Conservation (phyloP, 2,888 invertebrate genomes). For the Oegoconia quadripuncta region DNA sequence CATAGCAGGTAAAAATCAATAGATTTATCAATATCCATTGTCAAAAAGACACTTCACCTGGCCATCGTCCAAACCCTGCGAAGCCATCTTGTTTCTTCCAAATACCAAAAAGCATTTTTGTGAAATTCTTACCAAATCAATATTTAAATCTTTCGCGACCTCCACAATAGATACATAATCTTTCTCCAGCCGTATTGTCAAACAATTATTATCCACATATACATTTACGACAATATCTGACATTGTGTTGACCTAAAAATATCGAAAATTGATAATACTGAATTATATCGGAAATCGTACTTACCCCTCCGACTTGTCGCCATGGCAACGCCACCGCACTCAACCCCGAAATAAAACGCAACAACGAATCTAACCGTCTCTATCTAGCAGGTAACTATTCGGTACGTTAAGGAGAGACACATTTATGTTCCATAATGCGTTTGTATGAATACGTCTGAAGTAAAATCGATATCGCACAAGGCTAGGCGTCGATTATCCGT, state of each 20-base stretch:
- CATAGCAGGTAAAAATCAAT: no score
- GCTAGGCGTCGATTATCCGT: slow-evolving; percentile 78
- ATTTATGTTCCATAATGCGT: slow-evolving; percentile 28
- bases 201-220: slow-evolving; percentile 32
- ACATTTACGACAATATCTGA: slow-evolving; percentile 46
- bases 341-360: slow-evolving; percentile 34
- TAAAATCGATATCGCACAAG: slow-evolving; percentile 80
- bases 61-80: not conserved
- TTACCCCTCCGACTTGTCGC: slow-evolving; percentile 62
- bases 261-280: slow-evolving; percentile 62
- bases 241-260: slow-evolving; percentile 53
- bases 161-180: slow-evolving; percentile 23
- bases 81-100: slow-evolving; percentile 3
- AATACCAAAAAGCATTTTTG: slow-evolving; percentile 18
- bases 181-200: slow-evolving; percentile 35
- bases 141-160: slow-evolving; percentile 36
- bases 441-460: slow-evolving; percentile 48
- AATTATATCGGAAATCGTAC: slow-evolving; percentile 68
- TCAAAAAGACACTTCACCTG: no score
- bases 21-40: no score
- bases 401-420: slow-evolving; percentile 34
- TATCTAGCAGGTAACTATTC: slow-evolving; percentile 25
- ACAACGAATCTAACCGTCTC: slow-evolving; percentile 27
- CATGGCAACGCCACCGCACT: slow-evolving; percentile 58
- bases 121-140: slow-evolving; percentile 54